phyloP scores from a whole-genome alignment of 2,888 invertebrate genomes.

The Silvanus unidentatus region DNA sequence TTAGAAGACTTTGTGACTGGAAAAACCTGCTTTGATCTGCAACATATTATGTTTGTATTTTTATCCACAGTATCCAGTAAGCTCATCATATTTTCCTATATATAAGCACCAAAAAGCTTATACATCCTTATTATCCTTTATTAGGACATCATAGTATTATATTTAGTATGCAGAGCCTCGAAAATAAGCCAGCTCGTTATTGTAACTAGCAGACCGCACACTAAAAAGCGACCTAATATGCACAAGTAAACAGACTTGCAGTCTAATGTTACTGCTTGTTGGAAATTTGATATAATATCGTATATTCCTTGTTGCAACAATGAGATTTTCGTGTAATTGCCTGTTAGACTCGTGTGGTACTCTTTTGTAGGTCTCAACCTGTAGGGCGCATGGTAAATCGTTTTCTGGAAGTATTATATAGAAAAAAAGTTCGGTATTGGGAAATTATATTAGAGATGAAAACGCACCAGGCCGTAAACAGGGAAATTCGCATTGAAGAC shows the following conservation, averaged over 20 bases:
- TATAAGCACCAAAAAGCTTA: constrained; percentile 1
- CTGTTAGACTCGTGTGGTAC: constrained; percentile 27
- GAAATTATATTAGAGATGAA: no score
- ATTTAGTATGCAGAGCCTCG: constrained; percentile 19
- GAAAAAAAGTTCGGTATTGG: no score
- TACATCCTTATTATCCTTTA: constrained; percentile 31
- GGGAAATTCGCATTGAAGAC: constrained; percentile 24
- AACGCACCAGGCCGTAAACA: constrained; percentile 16
- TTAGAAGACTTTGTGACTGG: constrained; percentile 20
- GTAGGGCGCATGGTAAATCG: no score
- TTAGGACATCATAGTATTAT: constrained; percentile 28
- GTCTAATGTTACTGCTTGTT: constrained; percentile 21
- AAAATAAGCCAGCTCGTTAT: constrained; percentile 36
- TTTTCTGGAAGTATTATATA: no score
- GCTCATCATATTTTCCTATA: constrained; percentile 16
- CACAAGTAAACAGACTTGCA: constrained; percentile 3
- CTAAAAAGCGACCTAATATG: no score
- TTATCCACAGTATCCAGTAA: constrained; percentile 26
- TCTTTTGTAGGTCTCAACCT: constrained; percentile 24
- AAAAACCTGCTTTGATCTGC: constrained; percentile 31
- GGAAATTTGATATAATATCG: constrained; percentile 27
- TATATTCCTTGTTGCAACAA: constrained; percentile 33
- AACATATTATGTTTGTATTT: constrained; percentile 32
- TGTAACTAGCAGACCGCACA: constrained; percentile 32
- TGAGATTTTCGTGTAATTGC: constrained; percentile 32